These are phyloP conservation scores for Onthophagus sagittarius DNA, from an alignment of 2,888 invertebrate genomes.

Conservation along the genomic window DNA sequence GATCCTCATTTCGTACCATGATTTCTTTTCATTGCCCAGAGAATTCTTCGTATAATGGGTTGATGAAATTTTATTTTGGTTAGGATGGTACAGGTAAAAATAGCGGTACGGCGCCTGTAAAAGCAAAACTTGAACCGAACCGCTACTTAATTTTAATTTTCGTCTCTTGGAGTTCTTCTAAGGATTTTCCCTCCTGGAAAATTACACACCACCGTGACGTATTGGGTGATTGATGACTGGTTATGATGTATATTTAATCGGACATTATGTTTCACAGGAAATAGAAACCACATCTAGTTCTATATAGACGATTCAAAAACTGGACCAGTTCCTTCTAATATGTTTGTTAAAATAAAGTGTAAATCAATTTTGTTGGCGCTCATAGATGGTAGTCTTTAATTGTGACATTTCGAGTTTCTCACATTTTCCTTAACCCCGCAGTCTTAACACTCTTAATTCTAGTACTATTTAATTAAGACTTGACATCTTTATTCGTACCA, in stretches of 20 bases:
- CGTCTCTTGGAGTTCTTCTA: slow-evolving; percentile 34
- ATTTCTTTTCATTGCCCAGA: slow-evolving; percentile 15
- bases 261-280: slow-evolving; percentile 13
- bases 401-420: not conserved
- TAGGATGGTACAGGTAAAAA: slow-evolving; percentile 24
- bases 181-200: slow-evolving; percentile 32
- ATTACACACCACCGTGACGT: slow-evolving; percentile 43
- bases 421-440: not conserved
- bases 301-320: too few relatives aligned
- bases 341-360: too few relatives aligned
- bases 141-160: slow-evolving; percentile 41
- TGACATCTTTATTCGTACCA: not conserved
- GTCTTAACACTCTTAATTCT: too few relatives aligned
- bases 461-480: not conserved
- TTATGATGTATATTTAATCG: slow-evolving; percentile 27
- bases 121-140: slow-evolving; percentile 23
- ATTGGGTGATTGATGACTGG: slow-evolving; percentile 41
- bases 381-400: too few relatives aligned
- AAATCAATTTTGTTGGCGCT: too few relatives aligned
- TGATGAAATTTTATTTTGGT: slow-evolving; percentile 17
- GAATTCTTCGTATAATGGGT: not conserved
- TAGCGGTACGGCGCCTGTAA: slow-evolving; percentile 38
- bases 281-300: not conserved
- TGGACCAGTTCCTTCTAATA: too few relatives aligned
- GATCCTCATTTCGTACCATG: slow-evolving; percentile 15